Evolutionary conservation across 1,140 invertebrate genomes (phyloP), one percentile per base, ranked within the genome.

Genomic region (Battus philenor): DNA sequence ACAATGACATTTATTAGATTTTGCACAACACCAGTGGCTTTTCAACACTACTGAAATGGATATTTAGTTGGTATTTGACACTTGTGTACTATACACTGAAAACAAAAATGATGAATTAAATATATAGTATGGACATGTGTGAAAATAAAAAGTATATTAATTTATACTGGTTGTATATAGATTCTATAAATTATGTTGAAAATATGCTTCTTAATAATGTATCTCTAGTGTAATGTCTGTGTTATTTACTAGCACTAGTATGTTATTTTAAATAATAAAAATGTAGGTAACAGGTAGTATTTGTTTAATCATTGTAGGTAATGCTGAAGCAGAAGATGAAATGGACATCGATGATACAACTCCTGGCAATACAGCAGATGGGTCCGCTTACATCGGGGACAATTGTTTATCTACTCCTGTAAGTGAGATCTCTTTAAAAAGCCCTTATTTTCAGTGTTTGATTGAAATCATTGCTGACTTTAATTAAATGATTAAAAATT

Each of bases 391-490:
- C 47, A 86, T 86, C 26, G 86, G 84, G 9, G 86, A 86, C 44
- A 87, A 87, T 48, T 87, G 84, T 26, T 58, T 86, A 5, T 86
- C 86, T 20, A 86, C 86, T 46, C 86, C 84, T 12, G 84, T 87
- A 61, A 79, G 71, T 70, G 45, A n/a, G n/a, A n/a, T n/a, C n/a
- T n/a, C n/a, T n/a, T n/a, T n/a, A n/a, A n/a, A n/a, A n/a, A n/a
- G n/a, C n/a, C n/a, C n/a, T n/a, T n/a, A n/a, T n/a, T n/a, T n/a
- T n/a, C n/a, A n/a, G n/a, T n/a, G n/a, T n/a, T n/a, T n/a, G n/a
- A n/a, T n/a, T n/a, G n/a, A n/a, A n/a, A n/a, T n/a, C n/a, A n/a
- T n/a, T n/a, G n/a, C n/a, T n/a, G n/a, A n/a, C n/a, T n/a, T n/a
- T n/a, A n/a, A n/a, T n/a, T n/a, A n/a, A n/a, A n/a, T n/a, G n/a